Evolutionary conservation across 2,113 vertebrate species (phyloP).

Genomic region (Tyto alba): DNA sequence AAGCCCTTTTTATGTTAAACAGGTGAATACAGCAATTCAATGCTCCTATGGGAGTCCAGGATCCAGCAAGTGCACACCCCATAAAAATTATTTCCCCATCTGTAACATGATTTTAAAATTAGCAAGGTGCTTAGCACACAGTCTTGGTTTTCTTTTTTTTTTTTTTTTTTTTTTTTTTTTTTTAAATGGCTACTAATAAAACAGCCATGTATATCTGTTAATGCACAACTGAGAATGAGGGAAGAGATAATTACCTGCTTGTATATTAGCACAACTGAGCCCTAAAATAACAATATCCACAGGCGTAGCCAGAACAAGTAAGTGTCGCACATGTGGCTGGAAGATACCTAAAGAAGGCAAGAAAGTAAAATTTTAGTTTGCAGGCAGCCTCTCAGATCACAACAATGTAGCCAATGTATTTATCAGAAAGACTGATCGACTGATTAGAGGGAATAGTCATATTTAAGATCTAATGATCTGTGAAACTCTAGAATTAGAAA

Average conservation of each 20-base stretch:
- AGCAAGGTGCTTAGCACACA: not conserved
- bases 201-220: not conserved
- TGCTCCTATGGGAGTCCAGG: not conserved
- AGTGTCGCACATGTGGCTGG: slow-evolving; percentile 90
- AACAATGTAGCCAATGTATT: not conserved
- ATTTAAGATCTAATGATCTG: not conserved
- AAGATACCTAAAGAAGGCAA: slow-evolving; percentile 83
- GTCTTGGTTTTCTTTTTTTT: not conserved
- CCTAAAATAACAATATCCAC: slow-evolving; percentile 97
- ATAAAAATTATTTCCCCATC: not conserved
- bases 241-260: slow-evolving; percentile 76
- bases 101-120: not conserved
- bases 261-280: slow-evolving; percentile 86
- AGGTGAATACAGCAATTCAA: not conserved
- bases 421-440: fast-evolving
- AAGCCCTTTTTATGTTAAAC: not conserved
- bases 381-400: not conserved
- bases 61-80: not conserved
- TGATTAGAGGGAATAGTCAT: not conserved
- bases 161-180: not conserved
- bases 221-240: not conserved
- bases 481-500: not conserved
- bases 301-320: slow-evolving; percentile 92
- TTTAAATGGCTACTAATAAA: not conserved
- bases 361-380: not conserved